These are phyloP conservation scores for Sorex araneus DNA, from an alignment of 2,113 vertebrate genomes.

Conservation along the genomic window DNA sequence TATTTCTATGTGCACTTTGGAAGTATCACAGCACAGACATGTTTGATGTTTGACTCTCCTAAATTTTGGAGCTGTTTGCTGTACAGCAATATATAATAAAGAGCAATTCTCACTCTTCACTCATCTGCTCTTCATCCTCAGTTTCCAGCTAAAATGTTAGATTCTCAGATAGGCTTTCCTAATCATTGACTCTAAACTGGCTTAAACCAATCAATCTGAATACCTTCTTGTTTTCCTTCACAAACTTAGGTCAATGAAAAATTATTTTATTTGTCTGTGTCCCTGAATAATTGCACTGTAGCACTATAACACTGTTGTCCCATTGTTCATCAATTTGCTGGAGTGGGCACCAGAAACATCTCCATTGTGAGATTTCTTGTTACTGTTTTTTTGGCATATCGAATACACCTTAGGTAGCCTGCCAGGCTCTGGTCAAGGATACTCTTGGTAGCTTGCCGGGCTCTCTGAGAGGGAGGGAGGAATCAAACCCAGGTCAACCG, in stretches of 20 bases:
- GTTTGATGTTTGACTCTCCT: not conserved
- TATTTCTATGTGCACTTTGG: not conserved
- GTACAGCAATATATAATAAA: not conserved
- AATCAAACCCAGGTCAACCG: too few species aligned
- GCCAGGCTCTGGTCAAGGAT: too few species aligned
- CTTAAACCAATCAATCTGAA: not conserved
- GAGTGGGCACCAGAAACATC: too few species aligned
- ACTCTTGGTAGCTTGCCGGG: too few species aligned
- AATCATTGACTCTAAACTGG: not conserved
- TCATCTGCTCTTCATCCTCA: not conserved
- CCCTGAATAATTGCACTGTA: too few species aligned
- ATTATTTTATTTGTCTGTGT: not conserved
- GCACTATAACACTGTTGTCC: too few species aligned
- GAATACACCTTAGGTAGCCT: too few species aligned
- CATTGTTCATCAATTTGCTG: too few species aligned
- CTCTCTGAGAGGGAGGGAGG: too few species aligned
- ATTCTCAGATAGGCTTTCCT: not conserved
- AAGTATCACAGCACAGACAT: not conserved
- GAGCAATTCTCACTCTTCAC: not conserved
- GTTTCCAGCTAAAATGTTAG: not conserved
- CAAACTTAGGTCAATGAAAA: not conserved
- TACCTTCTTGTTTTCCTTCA: not conserved
- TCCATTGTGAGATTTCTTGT: too few species aligned
- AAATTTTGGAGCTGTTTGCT: not conserved
- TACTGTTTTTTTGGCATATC: too few species aligned